Base-by-base conservation (phyloP, 2,888 invertebrate species). In the Mycalesis mineus region DNA sequence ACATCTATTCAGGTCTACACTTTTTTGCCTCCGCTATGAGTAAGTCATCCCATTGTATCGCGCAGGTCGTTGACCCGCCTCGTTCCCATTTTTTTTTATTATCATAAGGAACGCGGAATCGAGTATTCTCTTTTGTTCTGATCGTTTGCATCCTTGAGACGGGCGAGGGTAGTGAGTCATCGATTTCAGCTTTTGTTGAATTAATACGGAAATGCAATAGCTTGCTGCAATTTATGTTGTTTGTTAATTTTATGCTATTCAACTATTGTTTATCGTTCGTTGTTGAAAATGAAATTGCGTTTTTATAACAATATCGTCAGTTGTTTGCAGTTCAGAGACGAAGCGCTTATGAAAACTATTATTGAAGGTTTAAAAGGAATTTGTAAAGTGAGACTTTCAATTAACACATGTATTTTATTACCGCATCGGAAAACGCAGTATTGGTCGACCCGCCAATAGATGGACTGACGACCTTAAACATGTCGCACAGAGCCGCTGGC, bases 91-190 rank as follows among this genome's bases (percentile, higher is more conserved):
- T 44, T 47, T 49, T 33, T 54, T 51, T 41, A 36, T 15, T 51
- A 42, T 28, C 50, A 52, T 28, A 44, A 50, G 15, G 44, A 42
- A 45, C 33, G 39, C 14, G 42, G 29, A 31, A 31, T 41, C 48
- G 17, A 41, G 1, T 45, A 29, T 45, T n/a, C 14, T 55, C 42
- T 55, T 47, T 55, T 55, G 51, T 48, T 61, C 48, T 33, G 31
- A 28, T 40, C 52, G 61, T 40, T 53, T 52, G 39, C 51, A 59
- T 57, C 62, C 62, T 62, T 59, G 60, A 57, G 42, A 55, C 48
- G 45, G 50, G 52, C 48, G 45, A 51, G 54, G 52, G 57, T 29
- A 57, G 54, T 55, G 40, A 39, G 51, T 62, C 55, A 57, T 60
- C 60, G 60, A 55, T 60, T 62, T 57, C 42, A 33, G 51, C 13